phyloP scores from a whole-genome alignment of 2,113 vertebrate species.

The Danionella cerebrum region DNA sequence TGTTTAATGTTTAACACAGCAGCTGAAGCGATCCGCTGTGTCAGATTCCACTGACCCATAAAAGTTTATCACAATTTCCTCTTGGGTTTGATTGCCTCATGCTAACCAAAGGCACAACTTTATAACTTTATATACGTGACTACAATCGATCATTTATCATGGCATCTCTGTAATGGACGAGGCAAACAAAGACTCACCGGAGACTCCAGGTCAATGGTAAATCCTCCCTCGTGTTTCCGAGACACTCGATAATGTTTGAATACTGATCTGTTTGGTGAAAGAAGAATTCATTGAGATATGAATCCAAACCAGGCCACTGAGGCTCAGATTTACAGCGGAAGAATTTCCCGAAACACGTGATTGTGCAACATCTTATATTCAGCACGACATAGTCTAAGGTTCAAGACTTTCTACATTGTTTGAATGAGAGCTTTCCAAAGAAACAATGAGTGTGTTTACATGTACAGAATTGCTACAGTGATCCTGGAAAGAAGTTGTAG shows the following conservation, averaged over 20 bases:
- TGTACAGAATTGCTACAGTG: too few species aligned
- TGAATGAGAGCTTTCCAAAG: neutral
- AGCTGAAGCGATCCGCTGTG: neutral
- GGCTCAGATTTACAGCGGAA: neutral
- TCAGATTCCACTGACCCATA: neutral
- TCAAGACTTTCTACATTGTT: neutral
- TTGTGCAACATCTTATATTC: neutral
- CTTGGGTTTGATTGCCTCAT: neutral
- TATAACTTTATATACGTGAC: too few species aligned
- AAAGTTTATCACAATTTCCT: neutral
- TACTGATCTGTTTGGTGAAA: conserved; percentile 29
- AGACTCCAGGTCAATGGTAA: conserved; percentile 63
- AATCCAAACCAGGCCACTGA: neutral
- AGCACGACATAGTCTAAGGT: neutral
- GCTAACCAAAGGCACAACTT: too few species aligned
- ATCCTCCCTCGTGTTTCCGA: conserved; percentile 40
- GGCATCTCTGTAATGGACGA: neutral
- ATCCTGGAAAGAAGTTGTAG: too few species aligned
- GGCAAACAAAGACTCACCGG: conserved; percentile 59
- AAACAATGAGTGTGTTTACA: too few species aligned
- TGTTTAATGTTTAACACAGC: neutral
- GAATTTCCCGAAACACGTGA: neutral
- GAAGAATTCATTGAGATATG: neutral
- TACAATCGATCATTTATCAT: neutral
- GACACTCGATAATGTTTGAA: conserved; percentile 70